Conservation (phyloP, 2,888 invertebrate species). For the Phania funesta region DNA sequence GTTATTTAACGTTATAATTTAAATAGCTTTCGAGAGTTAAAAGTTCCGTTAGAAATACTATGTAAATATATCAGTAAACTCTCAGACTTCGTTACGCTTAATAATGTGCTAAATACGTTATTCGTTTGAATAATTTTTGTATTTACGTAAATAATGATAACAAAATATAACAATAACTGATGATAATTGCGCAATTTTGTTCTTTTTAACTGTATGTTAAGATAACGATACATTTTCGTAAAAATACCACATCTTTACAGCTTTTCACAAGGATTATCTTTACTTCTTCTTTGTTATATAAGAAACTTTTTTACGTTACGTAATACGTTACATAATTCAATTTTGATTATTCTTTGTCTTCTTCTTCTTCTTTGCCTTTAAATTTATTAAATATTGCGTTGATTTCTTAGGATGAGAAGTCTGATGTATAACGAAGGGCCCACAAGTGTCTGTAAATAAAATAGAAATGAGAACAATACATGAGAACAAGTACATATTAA, state of each 20-base stretch:
- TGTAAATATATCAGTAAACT: slow-evolving; percentile 30
- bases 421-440: background rate
- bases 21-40: slow-evolving; percentile 30
- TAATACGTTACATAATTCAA: slow-evolving; percentile 5
- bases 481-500: slow-evolving; percentile 44
- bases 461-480: too few species aligned
- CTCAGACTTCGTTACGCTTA: slow-evolving; percentile 15
- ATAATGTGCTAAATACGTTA: slow-evolving; percentile 45
- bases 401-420: background rate
- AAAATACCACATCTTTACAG: slow-evolving; percentile 71
- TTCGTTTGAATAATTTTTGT: slow-evolving; percentile 43
- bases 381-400: slow-evolving; percentile 9
- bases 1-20: slow-evolving; percentile 56
- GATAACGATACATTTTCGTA: slow-evolving; percentile 78
- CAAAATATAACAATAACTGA: slow-evolving; percentile 78
- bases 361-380: slow-evolving; percentile 1
- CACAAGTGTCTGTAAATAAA: slow-evolving; percentile 58
- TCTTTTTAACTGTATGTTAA: slow-evolving; percentile 77
- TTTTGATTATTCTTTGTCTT: slow-evolving; percentile 13
- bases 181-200: slow-evolving; percentile 78
- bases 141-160: slow-evolving; percentile 64
- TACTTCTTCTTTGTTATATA: background rate
- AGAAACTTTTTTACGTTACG: slow-evolving; percentile 28
- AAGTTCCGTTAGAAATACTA: slow-evolving; percentile 26
- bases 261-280: slow-evolving; percentile 14